These are phyloP conservation scores for Leptestheria dahalacensis DNA, from an alignment of 1,140 invertebrate genomes.

Conservation along the genomic window DNA sequence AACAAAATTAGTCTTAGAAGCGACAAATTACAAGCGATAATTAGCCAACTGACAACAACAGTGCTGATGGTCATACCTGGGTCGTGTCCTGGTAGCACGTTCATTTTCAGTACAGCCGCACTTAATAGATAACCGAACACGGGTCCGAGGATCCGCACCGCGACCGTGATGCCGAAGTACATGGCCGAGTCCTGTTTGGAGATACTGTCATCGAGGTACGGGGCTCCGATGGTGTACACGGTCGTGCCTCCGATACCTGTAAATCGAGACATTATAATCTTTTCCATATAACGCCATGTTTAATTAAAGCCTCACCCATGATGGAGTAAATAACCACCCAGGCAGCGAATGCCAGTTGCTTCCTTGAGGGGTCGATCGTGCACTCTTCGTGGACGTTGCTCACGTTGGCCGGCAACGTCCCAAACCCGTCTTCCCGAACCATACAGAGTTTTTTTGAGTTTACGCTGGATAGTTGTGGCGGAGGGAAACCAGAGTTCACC, in stretches of 20 bases:
- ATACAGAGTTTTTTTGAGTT: background rate
- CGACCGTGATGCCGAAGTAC: conserved; percentile 17
- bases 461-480: background rate
- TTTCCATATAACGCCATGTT: background rate
- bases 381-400: background rate
- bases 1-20: no score
- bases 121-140: conserved; percentile 12
- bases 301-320: conserved; percentile 1
- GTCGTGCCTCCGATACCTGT: conserved; percentile 12
- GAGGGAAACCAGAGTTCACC: conserved; percentile 15
- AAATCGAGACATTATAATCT: background rate
- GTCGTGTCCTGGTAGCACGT: background rate
- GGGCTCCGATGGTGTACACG: conserved; percentile 15
- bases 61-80: conserved; percentile 2
- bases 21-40: no score
- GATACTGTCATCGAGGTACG: conserved; percentile 19
- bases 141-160: conserved; percentile 15
- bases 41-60: background rate
- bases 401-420: background rate
- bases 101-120: conserved; percentile 9
- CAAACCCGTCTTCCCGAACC: background rate
- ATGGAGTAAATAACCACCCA: conserved; percentile 11
- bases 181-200: conserved; percentile 18
- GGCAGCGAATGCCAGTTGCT: background rate
- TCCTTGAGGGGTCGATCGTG: conserved; percentile 2